Percentiles rank a stretch among this genome's conserved stretches.
phyloP scores from a whole-genome alignment of 2,113 vertebrate genomes.

The Psilopogon haemacephalus region DNA sequence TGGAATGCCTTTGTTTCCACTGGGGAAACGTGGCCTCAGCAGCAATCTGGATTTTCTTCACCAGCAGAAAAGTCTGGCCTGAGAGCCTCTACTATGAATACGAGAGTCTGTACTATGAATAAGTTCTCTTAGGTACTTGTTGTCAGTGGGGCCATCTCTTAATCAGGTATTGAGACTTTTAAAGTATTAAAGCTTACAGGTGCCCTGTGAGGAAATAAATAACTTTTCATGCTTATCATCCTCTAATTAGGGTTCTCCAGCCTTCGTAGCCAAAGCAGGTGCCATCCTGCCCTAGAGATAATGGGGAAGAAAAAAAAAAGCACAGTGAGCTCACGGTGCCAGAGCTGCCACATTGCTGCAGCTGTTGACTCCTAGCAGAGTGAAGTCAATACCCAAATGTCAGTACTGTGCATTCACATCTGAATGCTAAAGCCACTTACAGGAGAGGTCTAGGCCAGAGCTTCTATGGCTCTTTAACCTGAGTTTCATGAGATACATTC shows the following conservation, averaged over 20 bases:
- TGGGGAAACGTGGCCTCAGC: neutral
- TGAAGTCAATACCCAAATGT: neutral
- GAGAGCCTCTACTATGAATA: neutral
- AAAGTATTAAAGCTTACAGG: neutral
- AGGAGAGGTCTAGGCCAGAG: neutral
- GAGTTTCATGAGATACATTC: accelerated
- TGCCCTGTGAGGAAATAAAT: neutral
- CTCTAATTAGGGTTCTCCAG: neutral
- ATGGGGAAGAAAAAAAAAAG: too few relatives aligned
- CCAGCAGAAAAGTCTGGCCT: neutral
- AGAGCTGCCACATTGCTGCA: accelerated
- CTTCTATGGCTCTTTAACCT: neutral
- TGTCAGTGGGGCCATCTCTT: neutral
- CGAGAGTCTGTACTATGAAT: accelerated
- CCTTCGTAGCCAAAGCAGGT: neutral
- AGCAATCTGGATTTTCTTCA: neutral
- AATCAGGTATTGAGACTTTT: neutral
- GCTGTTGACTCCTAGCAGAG: neutral
- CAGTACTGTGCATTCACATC: neutral
- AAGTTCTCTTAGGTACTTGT: neutral
- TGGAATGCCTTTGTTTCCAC: accelerated
- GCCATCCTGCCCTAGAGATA: neutral
- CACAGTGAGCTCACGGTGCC: neutral
- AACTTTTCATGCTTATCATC: neutral
- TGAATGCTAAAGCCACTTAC: neutral